phyloP scores from a whole-genome alignment of 2,888 invertebrate genomes.

The Drosophila rubida region DNA sequence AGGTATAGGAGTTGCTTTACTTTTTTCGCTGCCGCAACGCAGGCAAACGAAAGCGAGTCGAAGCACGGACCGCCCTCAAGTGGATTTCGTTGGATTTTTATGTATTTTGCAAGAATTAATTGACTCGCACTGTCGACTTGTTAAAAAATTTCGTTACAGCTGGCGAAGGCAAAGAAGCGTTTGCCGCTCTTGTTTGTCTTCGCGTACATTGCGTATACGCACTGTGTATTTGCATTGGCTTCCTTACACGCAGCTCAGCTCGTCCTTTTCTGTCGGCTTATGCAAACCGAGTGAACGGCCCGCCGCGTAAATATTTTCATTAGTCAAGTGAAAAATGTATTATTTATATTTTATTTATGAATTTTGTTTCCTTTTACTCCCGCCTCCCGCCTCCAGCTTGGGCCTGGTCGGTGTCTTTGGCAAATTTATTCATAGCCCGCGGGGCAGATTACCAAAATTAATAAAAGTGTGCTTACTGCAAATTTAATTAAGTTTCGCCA shows the following conservation, averaged over 20 bases:
- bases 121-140: slow-evolving; percentile 72
- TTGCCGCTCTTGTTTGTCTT: slow-evolving; percentile 51
- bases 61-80: slow-evolving; percentile 13
- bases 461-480: slow-evolving; percentile 60
- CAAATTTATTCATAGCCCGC: slow-evolving; percentile 67
- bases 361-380: slow-evolving; percentile 24
- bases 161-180: slow-evolving; percentile 36
- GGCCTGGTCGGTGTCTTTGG: slow-evolving; percentile 13
- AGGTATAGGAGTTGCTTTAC: too few species aligned
- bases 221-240: slow-evolving; percentile 46
- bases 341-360: slow-evolving; percentile 62
- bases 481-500: slow-evolving; percentile 65
- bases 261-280: slow-evolving; percentile 38
- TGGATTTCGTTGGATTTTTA: slow-evolving; percentile 49
- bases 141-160: slow-evolving; percentile 53
- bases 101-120: slow-evolving; percentile 71
- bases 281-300: slow-evolving; percentile 44
- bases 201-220: slow-evolving; percentile 64
- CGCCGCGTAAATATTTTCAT: slow-evolving; percentile 69
- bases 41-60: not conserved
- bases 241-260: slow-evolving; percentile 22
- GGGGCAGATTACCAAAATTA: slow-evolving; percentile 65
- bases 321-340: slow-evolving; percentile 64
- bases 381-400: slow-evolving; percentile 2
- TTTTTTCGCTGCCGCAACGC: too few species aligned